These are phyloP conservation scores for Phyllopteryx taeniolatus DNA, from an alignment of 2,113 vertebrate species.

Conservation along the genomic window DNA sequence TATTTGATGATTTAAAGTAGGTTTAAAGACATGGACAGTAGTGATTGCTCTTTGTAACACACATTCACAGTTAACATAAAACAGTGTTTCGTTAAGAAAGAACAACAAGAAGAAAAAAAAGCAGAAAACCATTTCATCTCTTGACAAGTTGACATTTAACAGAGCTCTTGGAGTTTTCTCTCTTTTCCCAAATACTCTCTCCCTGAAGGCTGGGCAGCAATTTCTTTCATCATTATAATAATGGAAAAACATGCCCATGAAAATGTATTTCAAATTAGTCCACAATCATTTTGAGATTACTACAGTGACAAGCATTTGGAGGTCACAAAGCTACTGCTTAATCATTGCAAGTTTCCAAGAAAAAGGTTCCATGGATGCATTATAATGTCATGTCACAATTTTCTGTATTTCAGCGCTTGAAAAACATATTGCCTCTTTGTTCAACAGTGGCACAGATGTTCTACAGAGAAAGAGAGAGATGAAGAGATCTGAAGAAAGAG, in stretches of 20 bases:
- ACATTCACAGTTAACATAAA: slow-evolving; percentile 59
- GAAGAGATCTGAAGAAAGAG: slow-evolving; percentile 76
- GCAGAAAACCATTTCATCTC: slow-evolving; percentile 56
- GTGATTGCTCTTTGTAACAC: slow-evolving; percentile 44
- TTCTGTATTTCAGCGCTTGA: neutral
- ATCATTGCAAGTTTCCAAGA: neutral
- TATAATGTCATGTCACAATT: neutral
- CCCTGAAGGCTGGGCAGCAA: slow-evolving; percentile 38
- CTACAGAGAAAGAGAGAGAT: slow-evolving; percentile 80
- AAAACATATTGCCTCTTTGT: slow-evolving; percentile 33
- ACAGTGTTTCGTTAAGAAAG: slow-evolving; percentile 20
- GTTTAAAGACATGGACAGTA: slow-evolving; percentile 57
- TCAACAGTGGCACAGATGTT: slow-evolving; percentile 51
- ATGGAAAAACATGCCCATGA: slow-evolving; percentile 23
- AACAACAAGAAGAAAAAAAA: slow-evolving; percentile 35
- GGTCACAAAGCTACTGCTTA: neutral
- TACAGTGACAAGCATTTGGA: slow-evolving; percentile 20
- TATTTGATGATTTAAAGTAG: slow-evolving; percentile 72
- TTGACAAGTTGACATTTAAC: slow-evolving; percentile 35
- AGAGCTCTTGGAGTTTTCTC: slow-evolving; percentile 62
- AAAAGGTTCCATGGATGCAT: neutral
- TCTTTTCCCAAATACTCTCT: slow-evolving; percentile 70
- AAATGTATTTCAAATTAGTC: slow-evolving; percentile 21
- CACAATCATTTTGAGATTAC: slow-evolving; percentile 20
- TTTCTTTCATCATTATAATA: slow-evolving; percentile 24